Evolutionary conservation across 2,113 vertebrate genomes (phyloP).

Genomic region (Lepus timidus): DNA sequence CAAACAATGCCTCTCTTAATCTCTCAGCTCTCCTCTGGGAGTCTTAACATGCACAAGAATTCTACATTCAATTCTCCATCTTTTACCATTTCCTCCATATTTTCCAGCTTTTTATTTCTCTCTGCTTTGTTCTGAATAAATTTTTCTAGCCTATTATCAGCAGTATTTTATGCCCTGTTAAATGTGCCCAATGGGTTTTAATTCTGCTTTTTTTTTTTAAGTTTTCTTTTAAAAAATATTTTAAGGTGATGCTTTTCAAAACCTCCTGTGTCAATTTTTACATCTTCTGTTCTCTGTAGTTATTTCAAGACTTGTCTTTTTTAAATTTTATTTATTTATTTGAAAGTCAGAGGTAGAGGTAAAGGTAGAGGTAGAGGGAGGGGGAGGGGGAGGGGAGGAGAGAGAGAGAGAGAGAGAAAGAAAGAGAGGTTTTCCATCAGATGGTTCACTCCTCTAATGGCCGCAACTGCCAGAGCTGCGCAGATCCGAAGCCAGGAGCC

Average conservation of each 20-base stretch:
- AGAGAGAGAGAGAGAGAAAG: too few relatives aligned
- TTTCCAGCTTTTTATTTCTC: background rate
- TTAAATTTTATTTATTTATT: too few relatives aligned
- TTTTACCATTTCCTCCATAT: background rate
- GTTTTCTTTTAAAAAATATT: conserved; percentile 9
- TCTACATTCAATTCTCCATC: background rate
- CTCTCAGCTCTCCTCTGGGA: background rate
- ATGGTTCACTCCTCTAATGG: too few relatives aligned
- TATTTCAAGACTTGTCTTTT: background rate
- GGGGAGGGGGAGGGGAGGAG: too few relatives aligned
- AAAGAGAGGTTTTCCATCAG: too few relatives aligned
- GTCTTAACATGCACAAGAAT: background rate
- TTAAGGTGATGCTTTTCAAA: background rate
- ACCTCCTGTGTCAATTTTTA: background rate
- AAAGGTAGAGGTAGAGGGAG: too few relatives aligned
- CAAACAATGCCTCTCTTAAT: conserved; percentile 4
- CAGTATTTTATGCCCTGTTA: background rate
- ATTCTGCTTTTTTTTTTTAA: background rate
- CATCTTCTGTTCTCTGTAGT: background rate
- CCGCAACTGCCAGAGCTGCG: too few relatives aligned
- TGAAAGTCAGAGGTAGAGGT: too few relatives aligned
- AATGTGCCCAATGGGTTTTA: background rate
- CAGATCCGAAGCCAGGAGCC: too few relatives aligned
- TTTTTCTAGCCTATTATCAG: background rate
- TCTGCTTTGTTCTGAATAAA: background rate